Conservation (phyloP, 2,113 vertebrate genomes). For the Daubentonia madagascariensis region DNA sequence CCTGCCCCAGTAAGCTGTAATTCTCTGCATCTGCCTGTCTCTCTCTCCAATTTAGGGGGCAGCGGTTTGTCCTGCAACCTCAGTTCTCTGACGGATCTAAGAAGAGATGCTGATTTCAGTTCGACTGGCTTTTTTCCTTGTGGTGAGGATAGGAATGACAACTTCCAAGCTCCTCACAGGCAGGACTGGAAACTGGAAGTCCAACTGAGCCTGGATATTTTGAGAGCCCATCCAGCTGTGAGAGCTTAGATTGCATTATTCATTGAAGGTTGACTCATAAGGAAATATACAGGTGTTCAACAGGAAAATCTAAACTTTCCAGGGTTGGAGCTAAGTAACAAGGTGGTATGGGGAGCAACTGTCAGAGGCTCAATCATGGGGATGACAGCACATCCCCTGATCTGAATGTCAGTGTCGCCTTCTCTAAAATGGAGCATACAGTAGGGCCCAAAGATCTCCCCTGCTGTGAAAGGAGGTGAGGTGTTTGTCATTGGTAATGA, state of each 20-base stretch:
- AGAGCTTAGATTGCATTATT: not conserved
- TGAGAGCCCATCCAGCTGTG: not conserved
- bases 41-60: not conserved
- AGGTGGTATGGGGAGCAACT: not conserved
- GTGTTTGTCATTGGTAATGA: not conserved
- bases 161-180: not conserved
- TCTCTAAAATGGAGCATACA: not conserved
- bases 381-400: not conserved
- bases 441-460: not conserved
- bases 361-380: not conserved
- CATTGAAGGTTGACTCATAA: not conserved
- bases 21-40: not conserved
- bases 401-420: not conserved
- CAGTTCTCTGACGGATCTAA: not conserved
- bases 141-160: not conserved
- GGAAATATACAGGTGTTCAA: not conserved
- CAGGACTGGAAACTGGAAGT: not conserved
- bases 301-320: not conserved
- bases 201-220: not conserved
- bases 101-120: not conserved
- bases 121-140: not conserved
- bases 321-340: not conserved
- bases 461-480: not conserved
- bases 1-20: not conserved
- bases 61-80: not conserved